Base-by-base conservation (phyloP, 2,888 invertebrate genomes). In the Chymomyza amoena region DNA sequence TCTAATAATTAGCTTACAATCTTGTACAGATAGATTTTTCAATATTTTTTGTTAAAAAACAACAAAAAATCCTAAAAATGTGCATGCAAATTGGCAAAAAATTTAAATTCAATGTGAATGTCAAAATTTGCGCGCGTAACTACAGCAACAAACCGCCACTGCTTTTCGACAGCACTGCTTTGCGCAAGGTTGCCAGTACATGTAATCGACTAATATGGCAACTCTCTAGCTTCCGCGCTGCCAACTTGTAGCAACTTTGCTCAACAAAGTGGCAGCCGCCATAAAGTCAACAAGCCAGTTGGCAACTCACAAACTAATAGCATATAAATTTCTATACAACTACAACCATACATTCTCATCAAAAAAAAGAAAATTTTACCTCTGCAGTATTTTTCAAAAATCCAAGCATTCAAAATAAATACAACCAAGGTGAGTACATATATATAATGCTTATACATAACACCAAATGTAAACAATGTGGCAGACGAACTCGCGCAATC, bases 401-500 rank as follows among this genome's bases (percentile, higher is more conserved):
- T 45, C 10, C 39, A 45, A 45, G 13, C 39, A 16, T 54, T 10
- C 16, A 54, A 18, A 16, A 16, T 20, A 54, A 9, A 54, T 20
- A 10, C 54, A 20, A 54, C 3, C 4, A 75, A 78, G 85, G 83
- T 83, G 36, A 80, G 85, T 73, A 16, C 36, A 36, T 13, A 56
- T 13, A 56, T 9, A 6, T 6, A 54, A 18, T 2, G 20, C 54
- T 9, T 7, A 7, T 5, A 54, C 16, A 54, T 18, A 54, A n/a
- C 7, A n/a, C 18, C 1, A 61, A 71, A 62, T 66, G 77, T 75
- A 76, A 82, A 75, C 78, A 76, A 62, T 68, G 74, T 81, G 13
- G 77, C 73, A 77, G 79, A 76, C 79, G 74, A 61, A 70, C 76
- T 73, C 73, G 81, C 87, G 87, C 87, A 76, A 57, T 28, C 68